Evolutionary conservation across 2,888 invertebrate genomes (phyloP), one percentile per base, ranked within the genome.

Genomic region (Acrocyrtus sp.): DNA sequence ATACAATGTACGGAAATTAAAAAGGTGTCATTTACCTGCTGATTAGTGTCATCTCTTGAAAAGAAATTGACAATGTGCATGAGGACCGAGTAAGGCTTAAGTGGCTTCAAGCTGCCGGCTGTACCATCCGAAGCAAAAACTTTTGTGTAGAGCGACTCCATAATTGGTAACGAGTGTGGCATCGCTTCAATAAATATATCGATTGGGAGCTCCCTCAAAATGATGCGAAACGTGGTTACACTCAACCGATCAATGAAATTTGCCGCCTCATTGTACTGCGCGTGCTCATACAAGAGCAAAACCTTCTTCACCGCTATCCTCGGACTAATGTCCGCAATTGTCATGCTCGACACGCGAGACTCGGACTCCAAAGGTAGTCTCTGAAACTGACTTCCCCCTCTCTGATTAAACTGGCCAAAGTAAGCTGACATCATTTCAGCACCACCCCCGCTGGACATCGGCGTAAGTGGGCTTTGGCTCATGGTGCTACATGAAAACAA

Each of bases 191-290:
- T 90, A 80, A 96, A 87, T 79, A 94, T 86, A 83, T 95, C 95
- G 60, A 95, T 88, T 0, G 96, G 96, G 77, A 96, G 86, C 77
- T 95, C 95, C 1, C 83, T 80, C 43, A 87, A 79, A 66, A 82
- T 81, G 1, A 90, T 89, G 76, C 91, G 90, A 80, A 96, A 87
- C 2, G 94, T 94, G 1, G 91, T 91, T 45, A 91, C 90, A 3
- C 93, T 93, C 19, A 96, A 86, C 48, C 93, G 88, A 50, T 91
- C 89, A 76, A 96, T 88, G 69, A 95, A 91, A 48, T 91, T 90
- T 0, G 95, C 94, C 5, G 95, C 95, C 83, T 96, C 96, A n/a
- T 93, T 86, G 84, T 92, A 95, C 85, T 95, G 95, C 27, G 92
- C 86, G 8, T 94, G 94, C 83, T 96, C 96, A 80, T 94, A 92